Evolutionary conservation across 2,888 invertebrate genomes (phyloP).

Genomic region (Torymus aiolomorphi): DNA sequence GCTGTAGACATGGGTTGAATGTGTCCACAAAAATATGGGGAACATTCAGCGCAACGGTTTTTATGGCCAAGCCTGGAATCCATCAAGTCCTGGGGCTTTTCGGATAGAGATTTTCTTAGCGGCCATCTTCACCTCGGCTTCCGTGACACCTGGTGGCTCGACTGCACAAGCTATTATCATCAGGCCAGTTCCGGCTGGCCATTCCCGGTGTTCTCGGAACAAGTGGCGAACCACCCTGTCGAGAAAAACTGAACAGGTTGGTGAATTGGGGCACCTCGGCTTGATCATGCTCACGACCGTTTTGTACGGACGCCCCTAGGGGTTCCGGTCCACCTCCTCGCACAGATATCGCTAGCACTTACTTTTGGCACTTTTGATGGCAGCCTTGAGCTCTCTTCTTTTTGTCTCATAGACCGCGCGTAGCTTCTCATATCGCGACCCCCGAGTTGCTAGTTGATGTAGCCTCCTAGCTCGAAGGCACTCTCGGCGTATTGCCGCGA

Average conservation of each 20-base stretch:
- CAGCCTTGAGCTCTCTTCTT: not conserved
- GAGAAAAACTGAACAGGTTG: not conserved
- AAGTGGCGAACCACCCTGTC: not conserved
- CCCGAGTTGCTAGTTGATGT: not conserved
- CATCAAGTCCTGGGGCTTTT: too few species aligned
- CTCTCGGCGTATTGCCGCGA: too few species aligned
- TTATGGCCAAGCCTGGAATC: too few species aligned
- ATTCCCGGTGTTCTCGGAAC: not conserved
- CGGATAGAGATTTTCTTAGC: constrained; percentile 51
- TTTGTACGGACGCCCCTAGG: not conserved
- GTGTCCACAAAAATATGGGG: too few species aligned
- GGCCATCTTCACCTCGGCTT: not conserved
- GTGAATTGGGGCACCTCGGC: not conserved
- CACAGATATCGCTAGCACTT: not conserved
- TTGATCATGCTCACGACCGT: too few species aligned
- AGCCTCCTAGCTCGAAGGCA: too few species aligned
- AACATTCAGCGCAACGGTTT: too few species aligned
- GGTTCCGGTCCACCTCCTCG: not conserved
- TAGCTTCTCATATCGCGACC: not conserved
- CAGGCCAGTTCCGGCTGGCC: not conserved
- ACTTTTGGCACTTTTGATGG: not conserved
- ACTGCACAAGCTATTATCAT: not conserved
- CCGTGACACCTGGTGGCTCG: not conserved
- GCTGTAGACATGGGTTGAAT: too few species aligned
- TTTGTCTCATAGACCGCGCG: not conserved